phyloP scores from a whole-genome alignment of 2,113 vertebrate species.

The Calidris pygmaea region DNA sequence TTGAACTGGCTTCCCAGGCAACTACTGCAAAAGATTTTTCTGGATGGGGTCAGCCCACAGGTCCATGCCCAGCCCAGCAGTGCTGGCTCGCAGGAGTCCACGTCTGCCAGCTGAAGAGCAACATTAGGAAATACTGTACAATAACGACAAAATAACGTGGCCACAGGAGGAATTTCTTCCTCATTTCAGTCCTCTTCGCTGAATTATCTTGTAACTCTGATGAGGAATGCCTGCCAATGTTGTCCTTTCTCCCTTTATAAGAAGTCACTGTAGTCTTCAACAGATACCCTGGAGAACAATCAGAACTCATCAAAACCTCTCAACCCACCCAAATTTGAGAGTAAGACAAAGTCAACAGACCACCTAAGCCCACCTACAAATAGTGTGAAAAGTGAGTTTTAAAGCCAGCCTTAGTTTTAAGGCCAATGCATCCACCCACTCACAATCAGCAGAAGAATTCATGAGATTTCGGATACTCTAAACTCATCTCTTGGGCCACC shows the following conservation, averaged over 20 bases:
- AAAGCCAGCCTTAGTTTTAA: background rate
- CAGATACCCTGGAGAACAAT: background rate
- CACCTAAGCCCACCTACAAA: background rate
- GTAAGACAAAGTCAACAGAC: fast-evolving
- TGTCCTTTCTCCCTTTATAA: background rate
- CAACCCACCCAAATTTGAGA: background rate
- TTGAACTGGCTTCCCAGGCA: background rate
- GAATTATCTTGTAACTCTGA: background rate
- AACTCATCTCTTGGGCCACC: background rate
- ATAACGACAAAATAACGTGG: background rate
- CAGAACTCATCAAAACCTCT: background rate
- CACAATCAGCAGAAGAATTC: background rate
- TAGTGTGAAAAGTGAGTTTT: background rate
- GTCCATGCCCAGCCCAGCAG: background rate
- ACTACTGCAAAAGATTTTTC: background rate
- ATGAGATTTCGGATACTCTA: background rate
- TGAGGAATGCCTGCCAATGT: background rate
- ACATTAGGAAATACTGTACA: fast-evolving
- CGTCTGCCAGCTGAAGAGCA: background rate
- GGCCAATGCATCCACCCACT: fast-evolving
- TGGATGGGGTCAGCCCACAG: background rate
- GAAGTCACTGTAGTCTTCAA: background rate
- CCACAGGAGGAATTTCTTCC: background rate
- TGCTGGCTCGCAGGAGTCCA: background rate
- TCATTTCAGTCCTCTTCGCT: background rate